Conservation (phyloP, 2,797 vertebrate species). For the Molossus alvarezi region DNA sequence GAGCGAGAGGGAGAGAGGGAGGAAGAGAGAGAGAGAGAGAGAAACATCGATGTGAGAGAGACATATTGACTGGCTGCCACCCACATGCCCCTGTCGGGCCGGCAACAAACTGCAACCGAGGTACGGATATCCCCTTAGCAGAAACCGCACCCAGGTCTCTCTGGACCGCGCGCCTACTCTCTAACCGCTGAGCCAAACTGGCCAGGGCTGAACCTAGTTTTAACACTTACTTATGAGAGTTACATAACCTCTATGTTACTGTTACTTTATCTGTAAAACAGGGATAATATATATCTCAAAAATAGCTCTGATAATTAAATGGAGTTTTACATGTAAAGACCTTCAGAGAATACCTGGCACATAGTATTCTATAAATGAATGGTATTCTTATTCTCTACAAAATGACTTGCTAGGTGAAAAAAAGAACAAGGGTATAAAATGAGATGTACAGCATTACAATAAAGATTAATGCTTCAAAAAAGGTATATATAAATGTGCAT, state of each 20-base stretch:
- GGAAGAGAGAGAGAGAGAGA: too few species aligned
- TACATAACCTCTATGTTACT: background rate
- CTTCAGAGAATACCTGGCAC: constrained; percentile 4
- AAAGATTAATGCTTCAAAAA: background rate
- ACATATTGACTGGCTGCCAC: too few species aligned
- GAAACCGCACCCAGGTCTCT: too few species aligned
- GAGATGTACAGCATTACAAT: background rate
- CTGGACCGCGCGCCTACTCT: too few species aligned
- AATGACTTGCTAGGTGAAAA: background rate
- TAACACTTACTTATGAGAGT: background rate
- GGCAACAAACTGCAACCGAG: too few species aligned
- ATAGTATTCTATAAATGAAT: constrained; percentile 53
- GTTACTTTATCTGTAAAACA: background rate
- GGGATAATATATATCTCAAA: background rate
- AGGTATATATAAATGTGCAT: background rate
- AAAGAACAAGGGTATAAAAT: background rate
- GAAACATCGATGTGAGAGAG: too few species aligned
- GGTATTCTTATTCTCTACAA: constrained; percentile 33
- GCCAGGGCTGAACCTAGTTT: background rate
- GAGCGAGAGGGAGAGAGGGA: too few species aligned
- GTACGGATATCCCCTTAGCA: too few species aligned
- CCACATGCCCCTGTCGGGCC: too few species aligned
- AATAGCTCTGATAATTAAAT: background rate
- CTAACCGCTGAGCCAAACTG: too few species aligned
- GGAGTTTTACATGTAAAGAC: background rate